Percentiles rank a stretch among this genome's conserved stretches.
These are phyloP conservation scores for Acronicta alni DNA, from an alignment of 2,888 invertebrate genomes.

Conservation along the genomic window DNA sequence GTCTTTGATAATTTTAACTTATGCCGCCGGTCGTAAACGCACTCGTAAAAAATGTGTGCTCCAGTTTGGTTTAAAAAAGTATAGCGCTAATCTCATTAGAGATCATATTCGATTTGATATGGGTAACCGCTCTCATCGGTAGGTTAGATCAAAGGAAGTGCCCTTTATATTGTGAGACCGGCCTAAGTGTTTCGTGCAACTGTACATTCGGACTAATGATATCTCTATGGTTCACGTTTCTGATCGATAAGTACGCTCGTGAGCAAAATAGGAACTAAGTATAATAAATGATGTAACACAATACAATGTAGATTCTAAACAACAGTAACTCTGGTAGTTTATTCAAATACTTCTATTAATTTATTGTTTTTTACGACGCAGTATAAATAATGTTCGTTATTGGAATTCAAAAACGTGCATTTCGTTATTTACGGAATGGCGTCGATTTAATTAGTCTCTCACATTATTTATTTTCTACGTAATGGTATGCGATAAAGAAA, in stretches of 20 bases:
- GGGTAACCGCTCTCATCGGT: slow-evolving; percentile 69
- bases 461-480: slow-evolving; percentile 26
- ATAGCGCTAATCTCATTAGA: slow-evolving; percentile 72
- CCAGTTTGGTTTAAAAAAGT: slow-evolving; percentile 68
- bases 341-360: slow-evolving; percentile 18
- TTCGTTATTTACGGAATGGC: slow-evolving; percentile 32
- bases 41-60: slow-evolving; percentile 67
- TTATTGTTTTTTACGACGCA: slow-evolving; percentile 23
- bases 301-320: slow-evolving; percentile 13
- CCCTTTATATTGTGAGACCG: slow-evolving; percentile 73
- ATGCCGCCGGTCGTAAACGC: slow-evolving; percentile 76
- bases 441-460: slow-evolving; percentile 42
- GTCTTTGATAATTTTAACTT: slow-evolving; percentile 76
- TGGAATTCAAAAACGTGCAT: slow-evolving; percentile 35
- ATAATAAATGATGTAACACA: slow-evolving; percentile 34
- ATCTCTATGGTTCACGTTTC: slow-evolving; percentile 85
- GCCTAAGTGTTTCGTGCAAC: slow-evolving; percentile 80
- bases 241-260: slow-evolving; percentile 79
- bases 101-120: slow-evolving; percentile 75
- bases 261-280: slow-evolving; percentile 61
- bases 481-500: slow-evolving; percentile 31
- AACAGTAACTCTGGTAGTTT: slow-evolving; percentile 2
- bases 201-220: slow-evolving; percentile 81
- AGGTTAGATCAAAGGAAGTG: slow-evolving; percentile 72
- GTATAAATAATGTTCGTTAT: slow-evolving; percentile 30